Evolutionary conservation across 2,888 invertebrate genomes (phyloP).

Genomic region (Hydrotaea cyrtoneurina): DNA sequence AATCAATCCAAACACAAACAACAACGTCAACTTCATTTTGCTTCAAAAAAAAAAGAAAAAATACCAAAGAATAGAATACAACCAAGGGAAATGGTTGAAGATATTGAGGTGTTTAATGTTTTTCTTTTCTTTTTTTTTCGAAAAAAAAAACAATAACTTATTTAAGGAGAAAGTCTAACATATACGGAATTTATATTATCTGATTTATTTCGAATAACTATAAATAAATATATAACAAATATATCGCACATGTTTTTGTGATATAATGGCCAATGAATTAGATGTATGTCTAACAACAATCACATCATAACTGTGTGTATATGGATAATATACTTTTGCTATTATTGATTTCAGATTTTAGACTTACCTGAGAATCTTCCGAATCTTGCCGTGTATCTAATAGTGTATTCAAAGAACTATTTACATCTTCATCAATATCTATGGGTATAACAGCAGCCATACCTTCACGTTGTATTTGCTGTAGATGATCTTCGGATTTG

Average conservation of each 20-base stretch:
- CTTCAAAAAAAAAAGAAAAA: constrained; percentile 19
- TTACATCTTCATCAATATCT: constrained; percentile 95
- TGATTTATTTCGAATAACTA: constrained; percentile 3
- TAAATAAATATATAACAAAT: too few species aligned
- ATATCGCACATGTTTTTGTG: background rate
- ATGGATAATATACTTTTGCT: background rate
- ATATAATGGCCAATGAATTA: background rate
- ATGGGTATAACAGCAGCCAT: constrained; percentile 92
- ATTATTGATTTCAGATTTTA: background rate
- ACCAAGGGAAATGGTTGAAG: background rate
- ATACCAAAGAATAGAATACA: background rate
- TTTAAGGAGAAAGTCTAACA: constrained; percentile 1
- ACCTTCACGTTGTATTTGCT: constrained; percentile 83
- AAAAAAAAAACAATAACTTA: background rate
- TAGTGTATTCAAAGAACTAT: constrained; percentile 94
- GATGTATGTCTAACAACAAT: background rate
- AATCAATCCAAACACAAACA: constrained; percentile 36
- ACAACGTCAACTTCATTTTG: constrained; percentile 34
- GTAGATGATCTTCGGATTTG: constrained; percentile 95
- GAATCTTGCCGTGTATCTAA: constrained; percentile 88
- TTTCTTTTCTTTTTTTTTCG: background rate
- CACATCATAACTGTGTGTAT: background rate
- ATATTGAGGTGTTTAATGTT: background rate
- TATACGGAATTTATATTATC: background rate
- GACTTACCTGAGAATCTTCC: constrained; percentile 80